Base-by-base conservation (phyloP, 1,140 invertebrate species). In the Fopius arisanus region DNA sequence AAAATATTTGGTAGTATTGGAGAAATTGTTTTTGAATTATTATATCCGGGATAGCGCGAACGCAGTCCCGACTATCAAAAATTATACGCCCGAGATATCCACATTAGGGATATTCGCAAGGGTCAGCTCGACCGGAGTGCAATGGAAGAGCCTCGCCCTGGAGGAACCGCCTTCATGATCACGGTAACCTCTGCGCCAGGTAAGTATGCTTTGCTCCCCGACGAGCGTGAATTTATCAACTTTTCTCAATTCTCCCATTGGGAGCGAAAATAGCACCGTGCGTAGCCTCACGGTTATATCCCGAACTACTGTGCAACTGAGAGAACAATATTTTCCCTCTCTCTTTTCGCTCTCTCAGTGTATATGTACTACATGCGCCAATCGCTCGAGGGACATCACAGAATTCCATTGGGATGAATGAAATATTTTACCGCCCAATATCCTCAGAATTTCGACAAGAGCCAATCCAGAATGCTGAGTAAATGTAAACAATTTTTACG, bases 21-120 rank as follows among this genome's bases (percentile, higher is more conserved):
- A 26, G 28, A 26, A 23, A n/a, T 65, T 65, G 16, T 31, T 9
- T 29, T 65, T 65, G 5, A 0, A 33, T 12, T 1, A 29, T 3
- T 31, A 33, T 65, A 65, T 65, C 75, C 81, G 83, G 87, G 81
- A 81, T 81, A 84, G 86, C 87, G 86, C 87, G 87, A 83, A 89
- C 87, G 87, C 88, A 89, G 85, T 87, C 87, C 90, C 89, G 88
- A 89, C 90, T 91, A 91, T 80, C 90, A 91, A 90, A 91, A 92
- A 91, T 91, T 90, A 85, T 88, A 88, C 90, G 85, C 88, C 88
- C 90, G 90, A 91, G 89, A 90, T 91, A 89, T 88, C 89, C 89
- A 88, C 88, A 89, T 91, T 91, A 91, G 90, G 89, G 88, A 88
- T 89, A 91, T 91, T 92, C 91, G 91, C 91, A 90, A 89, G 89